Conservation (phyloP, 53 echinoderm and acorn worm genomes). For the Astropecten irregularis region DNA sequence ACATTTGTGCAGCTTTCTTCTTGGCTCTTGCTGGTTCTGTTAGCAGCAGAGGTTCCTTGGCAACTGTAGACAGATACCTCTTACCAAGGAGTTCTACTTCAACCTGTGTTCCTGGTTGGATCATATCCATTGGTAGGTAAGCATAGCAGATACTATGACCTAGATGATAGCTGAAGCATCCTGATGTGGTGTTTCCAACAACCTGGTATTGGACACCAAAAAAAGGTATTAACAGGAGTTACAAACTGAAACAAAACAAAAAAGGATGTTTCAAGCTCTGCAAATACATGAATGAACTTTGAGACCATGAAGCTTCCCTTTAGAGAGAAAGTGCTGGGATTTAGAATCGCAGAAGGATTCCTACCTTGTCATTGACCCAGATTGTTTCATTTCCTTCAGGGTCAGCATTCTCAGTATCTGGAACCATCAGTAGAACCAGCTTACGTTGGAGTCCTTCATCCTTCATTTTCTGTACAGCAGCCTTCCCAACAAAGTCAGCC, state of each 20-base stretch:
- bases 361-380: conserved; percentile 79
- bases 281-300: no score
- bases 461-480: conserved; percentile 82
- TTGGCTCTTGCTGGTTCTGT: conserved; percentile 69
- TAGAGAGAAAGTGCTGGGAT: no score
- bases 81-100: conserved; percentile 90
- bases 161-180: conserved; percentile 93
- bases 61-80: conserved; percentile 77
- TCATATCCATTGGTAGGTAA: conserved; percentile 80
- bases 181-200: conserved; percentile 97
- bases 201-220: conserved; percentile 57
- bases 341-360: neutral
- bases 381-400: conserved; percentile 98
- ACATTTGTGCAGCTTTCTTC: no score
- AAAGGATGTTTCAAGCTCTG: no score
- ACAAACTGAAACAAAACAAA: no score
- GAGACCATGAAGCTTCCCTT: no score
- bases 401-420: conserved; percentile 87
- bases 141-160: conserved; percentile 92
- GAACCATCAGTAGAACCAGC: conserved; percentile 78
- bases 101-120: conserved; percentile 72
- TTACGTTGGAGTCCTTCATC: conserved; percentile 83
- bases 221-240: no score
- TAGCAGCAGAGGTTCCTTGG: conserved; percentile 76
- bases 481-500: conserved; percentile 88